A percentile compares a stretch with the other conserved stretches of the same genome.
Evolutionary conservation across 2,797 vertebrate genomes (phyloP).

Genomic region (Phylloscopus collybita): DNA sequence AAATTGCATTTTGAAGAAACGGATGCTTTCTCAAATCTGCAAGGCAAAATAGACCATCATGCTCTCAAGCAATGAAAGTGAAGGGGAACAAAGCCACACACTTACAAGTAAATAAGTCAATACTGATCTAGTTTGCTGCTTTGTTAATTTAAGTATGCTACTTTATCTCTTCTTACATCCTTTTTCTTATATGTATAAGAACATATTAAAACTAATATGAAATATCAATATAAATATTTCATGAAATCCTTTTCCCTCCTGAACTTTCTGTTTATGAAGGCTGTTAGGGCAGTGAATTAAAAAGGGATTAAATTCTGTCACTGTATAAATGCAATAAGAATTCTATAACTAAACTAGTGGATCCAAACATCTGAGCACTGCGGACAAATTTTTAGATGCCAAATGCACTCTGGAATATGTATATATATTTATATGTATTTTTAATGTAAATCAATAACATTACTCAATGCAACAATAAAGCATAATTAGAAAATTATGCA

Average conservation of each 20-base stretch:
- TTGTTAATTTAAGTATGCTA: not conserved
- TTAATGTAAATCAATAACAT: not conserved
- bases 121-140: not conserved
- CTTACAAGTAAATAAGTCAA: not conserved
- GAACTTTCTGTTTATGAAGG: not conserved
- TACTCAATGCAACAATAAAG: not conserved
- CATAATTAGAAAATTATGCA: not conserved
- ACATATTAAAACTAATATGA: not conserved
- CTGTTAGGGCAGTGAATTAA: not conserved
- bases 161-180: not conserved
- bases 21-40: not conserved
- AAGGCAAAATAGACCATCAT: conserved; percentile 2
- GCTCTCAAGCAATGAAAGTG: not conserved
- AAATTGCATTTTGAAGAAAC: not conserved
- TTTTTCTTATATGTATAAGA: not conserved
- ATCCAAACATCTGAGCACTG: not conserved
- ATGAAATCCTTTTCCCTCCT: not conserved
- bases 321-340: not conserved
- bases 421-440: too few relatives aligned
- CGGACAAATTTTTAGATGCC: not conserved
- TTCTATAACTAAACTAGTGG: not conserved
- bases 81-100: not conserved
- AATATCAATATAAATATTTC: not conserved
- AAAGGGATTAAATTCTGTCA: not conserved
- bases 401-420: not conserved